Conservation (phyloP, 2,113 vertebrate species). For the Passerina amoena region DNA sequence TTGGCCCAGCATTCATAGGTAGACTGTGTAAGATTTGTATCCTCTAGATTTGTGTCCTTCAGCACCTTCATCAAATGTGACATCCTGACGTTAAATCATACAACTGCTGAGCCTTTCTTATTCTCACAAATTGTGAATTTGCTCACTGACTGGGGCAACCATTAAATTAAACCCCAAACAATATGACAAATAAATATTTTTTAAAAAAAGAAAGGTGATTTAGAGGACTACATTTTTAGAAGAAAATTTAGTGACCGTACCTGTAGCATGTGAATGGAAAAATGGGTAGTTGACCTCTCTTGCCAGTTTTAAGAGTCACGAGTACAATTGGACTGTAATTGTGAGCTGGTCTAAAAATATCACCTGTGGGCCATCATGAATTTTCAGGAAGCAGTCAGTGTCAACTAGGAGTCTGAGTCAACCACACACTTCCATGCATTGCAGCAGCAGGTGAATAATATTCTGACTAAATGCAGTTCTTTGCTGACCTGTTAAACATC, state of each 20-base stretch:
- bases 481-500: neutral
- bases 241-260: neutral
- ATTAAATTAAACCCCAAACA: neutral
- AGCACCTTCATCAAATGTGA: too few species aligned
- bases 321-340: neutral
- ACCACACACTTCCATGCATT: neutral
- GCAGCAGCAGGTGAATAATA: neutral
- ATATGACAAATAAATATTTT: neutral
- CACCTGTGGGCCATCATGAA: rapidly evolving
- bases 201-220: neutral
- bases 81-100: too few species aligned
- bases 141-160: neutral
- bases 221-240: neutral
- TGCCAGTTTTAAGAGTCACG: neutral
- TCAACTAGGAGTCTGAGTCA: neutral
- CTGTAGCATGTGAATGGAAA: neutral
- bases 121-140: neutral
- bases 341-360: neutral
- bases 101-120: too few species aligned
- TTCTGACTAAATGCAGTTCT: neutral
- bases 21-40: neutral
- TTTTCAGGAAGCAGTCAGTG: neutral
- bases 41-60: neutral
- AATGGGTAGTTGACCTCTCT: neutral
- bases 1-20: neutral